Base-by-base conservation (phyloP, 2,888 invertebrate species). In the Dusona sp. region DNA sequence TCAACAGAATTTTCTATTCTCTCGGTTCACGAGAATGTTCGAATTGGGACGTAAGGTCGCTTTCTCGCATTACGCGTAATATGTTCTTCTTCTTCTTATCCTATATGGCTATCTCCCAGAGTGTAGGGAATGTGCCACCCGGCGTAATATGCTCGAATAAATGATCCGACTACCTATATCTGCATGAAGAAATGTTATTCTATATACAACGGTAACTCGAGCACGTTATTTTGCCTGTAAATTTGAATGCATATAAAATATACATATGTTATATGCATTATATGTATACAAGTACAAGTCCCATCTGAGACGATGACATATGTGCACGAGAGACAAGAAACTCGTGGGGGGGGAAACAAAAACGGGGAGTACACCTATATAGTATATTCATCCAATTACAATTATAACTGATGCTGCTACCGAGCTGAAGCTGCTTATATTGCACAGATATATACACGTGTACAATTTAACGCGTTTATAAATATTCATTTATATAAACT, bases 141-240 rank as follows among this genome's bases (percentile, higher is more conserved):
- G n/a, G n/a, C 45, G 64, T 75, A 57, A 57, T 42, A 64, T 19
- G 38, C 11, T 54, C 25, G 16, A 68, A 51, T 67, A 51, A 25
- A 54, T 42, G 51, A 42, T 25, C 54, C 68, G 19, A n/a, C 9
- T 42, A 68, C n/a, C n/a, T 57, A 42, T 54, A 70, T 57, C 13
- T 42, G 29, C 16, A 11, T n/a, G 33, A 13, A 79, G 54, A 78
- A 79, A 79, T 79, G 81, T 84, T 79, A 84, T 86, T 86, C 64
- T 84, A 79, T 84, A 84, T 81, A 81, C 74, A 78, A 64, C 51
- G 79, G 67, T 70, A 78, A 73, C 86, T 77, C 72, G 73, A 73
- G 77, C 80, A 68, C 67, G 86, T 79, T 81, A 81, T 78, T 81
- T 57, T 64, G 25, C 57, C 42, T 22, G 65, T 79, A 80, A 48